phyloP scores from a whole-genome alignment of 1,140 invertebrate genomes.

The Phymorhynchus buccinoides region DNA sequence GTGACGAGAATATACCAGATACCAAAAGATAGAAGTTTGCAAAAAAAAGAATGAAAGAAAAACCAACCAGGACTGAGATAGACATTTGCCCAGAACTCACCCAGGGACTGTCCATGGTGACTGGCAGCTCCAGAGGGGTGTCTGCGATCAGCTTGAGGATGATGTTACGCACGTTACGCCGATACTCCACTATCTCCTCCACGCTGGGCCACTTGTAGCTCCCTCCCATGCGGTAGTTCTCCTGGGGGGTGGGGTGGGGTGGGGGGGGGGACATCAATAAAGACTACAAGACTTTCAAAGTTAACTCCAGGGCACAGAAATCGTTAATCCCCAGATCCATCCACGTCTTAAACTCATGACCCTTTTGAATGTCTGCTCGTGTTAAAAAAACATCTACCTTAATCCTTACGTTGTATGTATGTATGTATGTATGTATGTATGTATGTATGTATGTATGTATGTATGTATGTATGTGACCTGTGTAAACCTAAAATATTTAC shows the following conservation, averaged over 20 bases:
- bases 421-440: not conserved
- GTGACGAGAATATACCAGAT: too few relatives aligned
- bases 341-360: too few relatives aligned
- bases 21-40: too few relatives aligned
- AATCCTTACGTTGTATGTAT: not conserved
- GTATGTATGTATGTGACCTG: not conserved
- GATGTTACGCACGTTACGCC: conserved; percentile 63
- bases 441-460: not conserved
- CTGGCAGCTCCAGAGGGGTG: conserved; percentile 69
- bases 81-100: conserved; percentile 47
- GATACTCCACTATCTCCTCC: conserved; percentile 66
- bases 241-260: conserved; percentile 49
- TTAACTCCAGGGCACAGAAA: too few relatives aligned
- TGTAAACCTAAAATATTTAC: too few relatives aligned
- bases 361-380: too few relatives aligned
- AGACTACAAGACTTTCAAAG: too few relatives aligned
- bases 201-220: conserved; percentile 70
- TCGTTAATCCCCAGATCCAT: too few relatives aligned
- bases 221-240: conserved; percentile 72
- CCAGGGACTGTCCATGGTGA: conserved; percentile 70
- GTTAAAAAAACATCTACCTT: too few relatives aligned
- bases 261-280: too few relatives aligned
- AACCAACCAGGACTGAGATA: too few relatives aligned
- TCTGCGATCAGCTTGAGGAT: conserved; percentile 69
- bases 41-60: too few relatives aligned